phyloP scores from a whole-genome alignment of 2,888 invertebrate genomes.

The Oscheius sp. region DNA sequence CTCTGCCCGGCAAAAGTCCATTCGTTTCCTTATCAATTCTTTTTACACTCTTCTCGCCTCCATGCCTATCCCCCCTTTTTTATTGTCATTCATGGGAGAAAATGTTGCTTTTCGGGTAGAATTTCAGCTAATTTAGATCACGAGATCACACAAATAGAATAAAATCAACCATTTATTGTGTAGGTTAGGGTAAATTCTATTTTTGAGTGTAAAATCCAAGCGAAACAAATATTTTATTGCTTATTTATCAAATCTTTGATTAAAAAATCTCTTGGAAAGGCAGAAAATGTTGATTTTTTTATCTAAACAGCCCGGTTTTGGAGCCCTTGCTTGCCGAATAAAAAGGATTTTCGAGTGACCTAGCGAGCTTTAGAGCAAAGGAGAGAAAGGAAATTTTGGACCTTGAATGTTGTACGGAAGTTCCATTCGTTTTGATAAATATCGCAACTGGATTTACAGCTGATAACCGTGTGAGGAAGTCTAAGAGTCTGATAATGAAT shows the following conservation, averaged over 20 bases:
- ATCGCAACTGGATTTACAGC: too few species aligned
- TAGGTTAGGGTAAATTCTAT: background rate
- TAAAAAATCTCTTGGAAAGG: background rate
- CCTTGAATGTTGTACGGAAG: background rate
- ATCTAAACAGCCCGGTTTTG: too few species aligned
- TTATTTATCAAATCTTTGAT: background rate
- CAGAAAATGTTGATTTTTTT: background rate
- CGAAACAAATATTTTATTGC: background rate
- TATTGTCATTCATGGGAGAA: background rate
- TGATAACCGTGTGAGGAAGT: background rate
- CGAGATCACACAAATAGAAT: too few species aligned
- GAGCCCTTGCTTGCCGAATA: too few species aligned
- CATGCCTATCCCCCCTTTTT: background rate
- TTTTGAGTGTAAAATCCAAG: background rate
- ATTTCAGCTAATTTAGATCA: too few species aligned
- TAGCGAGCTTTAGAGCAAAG: too few species aligned
- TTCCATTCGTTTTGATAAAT: background rate
- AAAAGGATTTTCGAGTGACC: too few species aligned
- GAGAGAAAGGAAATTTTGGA: too few species aligned
- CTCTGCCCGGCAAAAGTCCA: too few species aligned
- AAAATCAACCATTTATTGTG: background rate
- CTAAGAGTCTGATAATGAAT: background rate
- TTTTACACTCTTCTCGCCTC: background rate
- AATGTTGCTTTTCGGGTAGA: background rate
- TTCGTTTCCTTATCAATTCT: background rate